Conservation (phyloP, 2,113 vertebrate genomes). For the Nasalis larvatus region DNA sequence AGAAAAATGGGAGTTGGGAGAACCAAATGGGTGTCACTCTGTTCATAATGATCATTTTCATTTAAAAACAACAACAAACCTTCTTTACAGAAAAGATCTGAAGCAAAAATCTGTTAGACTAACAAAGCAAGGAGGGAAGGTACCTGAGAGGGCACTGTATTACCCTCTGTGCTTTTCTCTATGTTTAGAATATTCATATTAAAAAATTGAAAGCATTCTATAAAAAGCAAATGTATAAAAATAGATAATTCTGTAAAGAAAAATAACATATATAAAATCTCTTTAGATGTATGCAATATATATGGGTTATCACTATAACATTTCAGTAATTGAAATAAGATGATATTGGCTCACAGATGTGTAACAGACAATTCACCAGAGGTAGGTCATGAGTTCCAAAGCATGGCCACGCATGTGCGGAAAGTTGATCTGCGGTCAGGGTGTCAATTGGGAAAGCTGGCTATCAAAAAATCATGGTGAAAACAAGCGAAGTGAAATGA, state of each 20-base stretch:
- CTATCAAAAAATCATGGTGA: background rate
- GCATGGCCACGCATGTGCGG: rapidly evolving
- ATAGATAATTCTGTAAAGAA: background rate
- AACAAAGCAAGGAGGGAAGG: background rate
- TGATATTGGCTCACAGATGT: rapidly evolving
- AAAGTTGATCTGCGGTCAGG: background rate
- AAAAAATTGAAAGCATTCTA: background rate
- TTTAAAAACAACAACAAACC: background rate
- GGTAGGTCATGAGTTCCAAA: background rate
- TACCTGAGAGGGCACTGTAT: background rate
- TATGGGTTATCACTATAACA: too few species aligned
- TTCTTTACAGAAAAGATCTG: background rate
- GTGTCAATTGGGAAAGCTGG: background rate
- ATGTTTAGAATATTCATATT: background rate
- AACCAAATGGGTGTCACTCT: background rate
- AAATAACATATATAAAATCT: background rate
- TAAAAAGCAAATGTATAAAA: background rate
- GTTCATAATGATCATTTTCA: background rate
- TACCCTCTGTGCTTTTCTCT: background rate
- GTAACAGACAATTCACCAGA: too few species aligned
- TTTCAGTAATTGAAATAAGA: background rate
- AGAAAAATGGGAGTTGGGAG: background rate
- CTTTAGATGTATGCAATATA: background rate
- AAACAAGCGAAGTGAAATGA: background rate
- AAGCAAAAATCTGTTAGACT: background rate